Base-by-base conservation (phyloP, 2,113 vertebrate genomes). In the Sphyrna mokarran region DNA sequence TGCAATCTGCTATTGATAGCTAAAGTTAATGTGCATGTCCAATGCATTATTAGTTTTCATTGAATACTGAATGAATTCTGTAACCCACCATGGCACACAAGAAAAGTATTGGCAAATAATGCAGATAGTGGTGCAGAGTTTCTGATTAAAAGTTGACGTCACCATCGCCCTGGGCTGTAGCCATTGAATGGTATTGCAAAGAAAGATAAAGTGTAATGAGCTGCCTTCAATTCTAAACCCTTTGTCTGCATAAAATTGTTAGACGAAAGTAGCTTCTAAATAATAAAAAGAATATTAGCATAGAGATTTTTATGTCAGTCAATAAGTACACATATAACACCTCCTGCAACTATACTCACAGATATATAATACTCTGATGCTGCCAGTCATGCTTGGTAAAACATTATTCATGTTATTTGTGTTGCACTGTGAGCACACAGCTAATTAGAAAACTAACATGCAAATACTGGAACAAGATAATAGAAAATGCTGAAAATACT, bases 131-230 rank as follows among this genome's bases (percentile, higher is more conserved):
- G 0, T 66, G 33, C 80, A 83, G 40, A 83, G 37, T 83, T 18
- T 68, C 37, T 66, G 14, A 93, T 40, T 68, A 37, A 66, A 93
- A 29, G 14, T 1, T 68, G 33, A 61, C 37, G 66, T 37, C 33
- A 68, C 5, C 63, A 37, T 66, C 68, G 61, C 61, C 37, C n/a
- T n/a, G 54, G 54, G n/a, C 33, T 22, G n/a, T 22, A 22, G 61
- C 33, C 61, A 93, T 2, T 93, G 63, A 68, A 93, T 37, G 16
- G 61, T 33, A 66, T 16, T 66, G 33, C 29, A 66, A 1, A 66
- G n/a, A 93, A 93, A 91, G 87, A 91, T 63, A 91, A 91, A 91
- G 16, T 33, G n/a, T 94, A 43, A 70, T 29, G 69, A 72, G 40
- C 5, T 54, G 9, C 68, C 22, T 72, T 76, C 40, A 76, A 95